Conservation (phyloP, 2,888 invertebrate genomes). For the Dilophus febrilis region DNA sequence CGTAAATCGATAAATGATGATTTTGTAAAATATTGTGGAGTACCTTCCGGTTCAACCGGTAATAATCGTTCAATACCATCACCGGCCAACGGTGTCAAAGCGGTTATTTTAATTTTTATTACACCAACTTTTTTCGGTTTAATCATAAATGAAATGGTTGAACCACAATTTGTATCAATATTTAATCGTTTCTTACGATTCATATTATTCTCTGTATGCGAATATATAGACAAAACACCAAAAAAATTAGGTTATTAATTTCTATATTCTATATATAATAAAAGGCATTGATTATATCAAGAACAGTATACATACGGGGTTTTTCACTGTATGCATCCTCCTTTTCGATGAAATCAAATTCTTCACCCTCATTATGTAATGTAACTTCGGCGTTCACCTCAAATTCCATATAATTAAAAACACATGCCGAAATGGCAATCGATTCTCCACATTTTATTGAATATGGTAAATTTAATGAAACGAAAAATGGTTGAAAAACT, state of each 20-base stretch:
- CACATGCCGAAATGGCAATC: conserved; percentile 67
- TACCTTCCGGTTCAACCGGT: conserved; percentile 52
- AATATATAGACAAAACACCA: too few species aligned
- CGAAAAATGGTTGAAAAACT: conserved; percentile 69
- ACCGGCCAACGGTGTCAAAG: conserved; percentile 25
- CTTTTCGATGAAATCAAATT: conserved; percentile 65
- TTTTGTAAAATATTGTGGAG: conserved; percentile 43
- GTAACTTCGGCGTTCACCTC: conserved; percentile 65
- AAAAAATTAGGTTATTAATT: too few species aligned
- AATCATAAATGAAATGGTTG: conserved; percentile 64
- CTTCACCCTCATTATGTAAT: conserved; percentile 62
- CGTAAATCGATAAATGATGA: conserved; percentile 49
- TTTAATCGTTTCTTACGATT: conserved; percentile 50
- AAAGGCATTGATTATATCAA: conserved; percentile 15
- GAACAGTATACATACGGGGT: conserved; percentile 38
- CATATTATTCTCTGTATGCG: conserved; percentile 47
- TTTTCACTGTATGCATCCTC: conserved; percentile 55
- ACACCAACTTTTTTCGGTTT: conserved; percentile 47
- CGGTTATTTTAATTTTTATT: conserved; percentile 50
- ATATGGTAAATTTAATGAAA: conserved; percentile 74
- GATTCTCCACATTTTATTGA: conserved; percentile 80
- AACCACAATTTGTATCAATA: conserved; percentile 51
- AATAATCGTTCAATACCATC: conserved; percentile 47
- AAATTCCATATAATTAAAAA: conserved; percentile 74
- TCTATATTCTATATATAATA: conserved; percentile 23